Base-by-base conservation (phyloP, 2,113 vertebrate genomes). In the Sphaerodactylus townsendi region DNA sequence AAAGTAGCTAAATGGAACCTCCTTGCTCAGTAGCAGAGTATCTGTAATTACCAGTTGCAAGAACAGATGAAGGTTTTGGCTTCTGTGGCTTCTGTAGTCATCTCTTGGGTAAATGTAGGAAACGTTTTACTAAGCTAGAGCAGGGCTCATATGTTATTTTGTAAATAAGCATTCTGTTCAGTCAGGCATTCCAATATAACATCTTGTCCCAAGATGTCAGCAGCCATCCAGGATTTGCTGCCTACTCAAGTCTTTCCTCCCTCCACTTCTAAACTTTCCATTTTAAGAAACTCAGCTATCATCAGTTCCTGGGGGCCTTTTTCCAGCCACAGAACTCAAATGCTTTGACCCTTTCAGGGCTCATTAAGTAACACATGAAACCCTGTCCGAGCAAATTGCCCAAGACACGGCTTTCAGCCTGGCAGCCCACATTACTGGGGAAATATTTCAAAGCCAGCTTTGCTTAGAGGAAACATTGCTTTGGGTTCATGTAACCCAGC, bases 351-450 rank as follows among this genome's bases (percentile, higher is more conserved):
- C 85, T 88, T 72, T 39, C 5, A 65, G 73, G 69, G 77, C 85
- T 82, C 59, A 82, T 71, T 77, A 64, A 82, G 35, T 28, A 85
- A 68, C 82, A 85, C 85, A 85, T 80, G 82, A 88, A 85, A 74
- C n/a, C 59, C 81, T 48, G 70, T 71, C 71, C 56, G 83, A 83
- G 75, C 30, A n/a, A 50, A 65, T 77, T 10, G 30, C 53, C 46
- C 70, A 65, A 56, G 39, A 28, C 69, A 44, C 23, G 28, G 71
- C 59, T 68, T 70, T 59, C 13, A 66, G 44, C 59, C 37, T 41
- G 59, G 48, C 70, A 81, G 53, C 35, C 70, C 84, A 15, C 44
- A 85, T 79, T 79, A 79, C 56, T 35, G 13, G 14, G 70, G 62
- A 75, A 85, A 80, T 75, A 65, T 81, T 80, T 80, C 84, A 85